Percentiles rank a stretch among this genome's conserved stretches.
Evolutionary conservation across 2,113 vertebrate genomes (phyloP).

Genomic region (Galbula dea): DNA sequence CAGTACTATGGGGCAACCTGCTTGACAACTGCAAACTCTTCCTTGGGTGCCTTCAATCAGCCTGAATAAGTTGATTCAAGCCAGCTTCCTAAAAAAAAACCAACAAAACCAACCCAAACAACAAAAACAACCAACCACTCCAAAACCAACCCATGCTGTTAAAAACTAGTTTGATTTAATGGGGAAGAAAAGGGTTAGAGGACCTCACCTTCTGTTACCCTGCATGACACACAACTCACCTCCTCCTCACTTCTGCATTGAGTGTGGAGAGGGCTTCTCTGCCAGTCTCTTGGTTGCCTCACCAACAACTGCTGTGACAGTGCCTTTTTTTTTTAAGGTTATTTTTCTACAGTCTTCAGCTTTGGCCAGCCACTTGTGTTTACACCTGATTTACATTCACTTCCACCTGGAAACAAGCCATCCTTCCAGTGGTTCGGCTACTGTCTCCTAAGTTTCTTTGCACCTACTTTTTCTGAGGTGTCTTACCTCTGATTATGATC

Average conservation of each 20-base stretch:
- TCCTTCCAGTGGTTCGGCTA: not conserved
- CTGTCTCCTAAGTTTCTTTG: not conserved
- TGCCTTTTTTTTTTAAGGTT: not conserved
- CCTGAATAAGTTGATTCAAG: not conserved
- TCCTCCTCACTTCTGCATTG: not conserved
- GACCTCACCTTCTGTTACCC: not conserved
- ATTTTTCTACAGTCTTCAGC: not conserved
- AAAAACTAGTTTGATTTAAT: not conserved
- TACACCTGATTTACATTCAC: not conserved
- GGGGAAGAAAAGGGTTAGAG: not conserved
- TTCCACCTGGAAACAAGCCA: not conserved
- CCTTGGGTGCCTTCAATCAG: not conserved
- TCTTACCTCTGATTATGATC: not conserved
- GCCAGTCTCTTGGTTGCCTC: not conserved
- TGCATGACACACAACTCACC: not conserved
- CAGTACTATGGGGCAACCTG: fast-evolving
- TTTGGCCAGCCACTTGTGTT: not conserved
- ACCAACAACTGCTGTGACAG: not conserved
- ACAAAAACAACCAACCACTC: not conserved
- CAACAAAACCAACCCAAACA: too few species aligned
- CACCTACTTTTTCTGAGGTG: not conserved
- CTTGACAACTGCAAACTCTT: not conserved
- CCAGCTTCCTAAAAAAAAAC: not conserved
- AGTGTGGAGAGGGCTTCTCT: not conserved
- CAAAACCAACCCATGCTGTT: not conserved